Evolutionary conservation across 2,888 invertebrate genomes (phyloP), one percentile per base, ranked within the genome.

Genomic region (Melangyna quadrimaculata): DNA sequence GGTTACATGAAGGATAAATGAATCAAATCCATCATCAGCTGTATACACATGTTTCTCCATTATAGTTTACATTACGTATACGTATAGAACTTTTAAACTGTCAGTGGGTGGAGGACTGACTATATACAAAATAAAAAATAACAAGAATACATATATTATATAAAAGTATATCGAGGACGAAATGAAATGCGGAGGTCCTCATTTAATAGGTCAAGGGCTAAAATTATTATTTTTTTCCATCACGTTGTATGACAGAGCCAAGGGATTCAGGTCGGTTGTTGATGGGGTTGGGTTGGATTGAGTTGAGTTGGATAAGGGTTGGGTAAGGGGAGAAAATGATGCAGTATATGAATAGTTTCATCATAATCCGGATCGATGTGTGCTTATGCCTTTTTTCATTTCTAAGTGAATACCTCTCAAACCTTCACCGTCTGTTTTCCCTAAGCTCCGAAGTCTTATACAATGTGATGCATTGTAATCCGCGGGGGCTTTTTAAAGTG

Each of bases 191-290:
- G 72, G 71, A 77, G 80, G 67, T 84, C 35, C 75, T 84, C 61
- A 72, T 80, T 80, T 80, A 84, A 84, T 84, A 80, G 84, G 84
- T 80, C 84, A 84, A 84, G 84, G 84, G 75, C 84, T 80, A 53
- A 65, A 84, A 84, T 84, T 59, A 79, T 79, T 84, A 75, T 72
- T 53, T 84, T 51, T 79, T 79, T 61, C 37, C 79, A 84, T 79
- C 79, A 75, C 57, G 74, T 48, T 79, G 78, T 83, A 78, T 74
- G 74, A 71, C 78, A 63, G 43, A 32, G 45, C 48, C 51, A 51
- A 51, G 48, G 67, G 67, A 35, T 67, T 67, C 35, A 32, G 53
- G 43, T 24, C 32, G 53, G 22, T 22, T 1, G 22, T 22, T 27
- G 19, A 10, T 35, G 35, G 57, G 17, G 59, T 59, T 9, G 19